Base-by-base conservation (phyloP, 2,888 invertebrate species). In the Papilio gigon region DNA sequence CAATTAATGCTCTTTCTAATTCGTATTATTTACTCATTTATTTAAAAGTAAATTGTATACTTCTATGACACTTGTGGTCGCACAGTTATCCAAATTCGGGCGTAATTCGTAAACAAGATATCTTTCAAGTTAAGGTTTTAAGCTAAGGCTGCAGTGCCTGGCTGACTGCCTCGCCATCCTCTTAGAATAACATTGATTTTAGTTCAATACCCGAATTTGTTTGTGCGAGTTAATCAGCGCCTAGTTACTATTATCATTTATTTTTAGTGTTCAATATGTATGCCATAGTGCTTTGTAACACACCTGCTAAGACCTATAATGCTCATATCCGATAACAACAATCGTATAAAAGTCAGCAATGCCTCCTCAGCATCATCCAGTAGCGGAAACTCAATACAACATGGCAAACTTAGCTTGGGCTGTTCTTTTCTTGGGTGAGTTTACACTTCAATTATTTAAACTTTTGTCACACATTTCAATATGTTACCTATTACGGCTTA, bases 371-470 rank as follows among this genome's bases (percentile, higher is more conserved):
- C 25, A 22, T 53, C 22, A 56, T 56, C 61, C 62, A 67, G 67
- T 62, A 30, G 53, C 22, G 22, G 14, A 37, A 60, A 5, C 53
- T 25, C 27, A 25, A 27, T 56, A 62, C 27, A 12, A 33, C 42
- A 67, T 67, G 67, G 56, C 67, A 62, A 56, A 40, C 17, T 53
- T 67, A 40, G n/a, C 67, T 53, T 65, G 59, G 44, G 42, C n/a
- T 17, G 62, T 69, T 14, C 65, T 65, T 42, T 30, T 64, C 11
- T 35, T 69, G 12, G 62, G 67, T 67, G 42, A 67, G 67, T 40
- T 63, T 27, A 25, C 1, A 25, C n/a, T 17, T 25, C 17, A 25
- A 35, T 58, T 25, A 53, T 20, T 50, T 8, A 27, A 53, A 53
- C 8, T 12, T n/a, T 20, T 47, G 20, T n/a, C n/a, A n/a, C n/a